Base-by-base conservation (phyloP, 2,888 invertebrate genomes). In the Drosophila melanosoma region DNA sequence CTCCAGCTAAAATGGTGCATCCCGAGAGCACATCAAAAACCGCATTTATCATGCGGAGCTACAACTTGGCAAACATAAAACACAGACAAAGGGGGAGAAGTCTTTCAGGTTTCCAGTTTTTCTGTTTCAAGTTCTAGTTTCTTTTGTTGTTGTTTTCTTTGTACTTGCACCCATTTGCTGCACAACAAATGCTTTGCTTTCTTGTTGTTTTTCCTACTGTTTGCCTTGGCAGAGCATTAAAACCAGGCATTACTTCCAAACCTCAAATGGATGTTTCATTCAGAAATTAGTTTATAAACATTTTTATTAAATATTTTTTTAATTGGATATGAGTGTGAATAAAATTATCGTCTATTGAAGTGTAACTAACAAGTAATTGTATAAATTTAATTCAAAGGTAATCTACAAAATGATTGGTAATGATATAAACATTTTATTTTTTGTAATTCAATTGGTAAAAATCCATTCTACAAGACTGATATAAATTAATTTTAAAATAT, bases 31-130 rank as follows among this genome's bases (percentile, higher is more conserved):
- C 74, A 76, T 75, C 76, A 83, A 83, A 71, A 73, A 63, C 89
- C 73, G 72, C 85, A 89, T 89, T 84, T 79, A 84, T 84, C 82
- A 74, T 70, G 75, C 52, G 67, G 61, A 79, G 71, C 61, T 81
- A 42, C 63, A 87, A 79, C 84, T 79, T 71, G 61, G 51, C 48
- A 60, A 77, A 74, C 64, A 73, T 66, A 69, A 53, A 85, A 74
- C 79, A 76, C 76, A 48, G 73, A 66, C 69, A 66, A 74, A 73
- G 67, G 52, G 29, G 29, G 59, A 71, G 72, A 69, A 73, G 72
- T 72, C 77, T 88, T 88, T 40, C 36, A 53, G 53, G 29, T 51
- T 63, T 59, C 52, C 58, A 54, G 58, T 63, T 63, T 73, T 57
- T 58, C 20, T 20, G 23, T 77, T 80, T 83, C 61, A 68, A 61